A percentile compares a stretch with the other conserved stretches of the same genome.
phyloP scores from a whole-genome alignment of 2,888 invertebrate species.

The Orchesella flavescens region DNA sequence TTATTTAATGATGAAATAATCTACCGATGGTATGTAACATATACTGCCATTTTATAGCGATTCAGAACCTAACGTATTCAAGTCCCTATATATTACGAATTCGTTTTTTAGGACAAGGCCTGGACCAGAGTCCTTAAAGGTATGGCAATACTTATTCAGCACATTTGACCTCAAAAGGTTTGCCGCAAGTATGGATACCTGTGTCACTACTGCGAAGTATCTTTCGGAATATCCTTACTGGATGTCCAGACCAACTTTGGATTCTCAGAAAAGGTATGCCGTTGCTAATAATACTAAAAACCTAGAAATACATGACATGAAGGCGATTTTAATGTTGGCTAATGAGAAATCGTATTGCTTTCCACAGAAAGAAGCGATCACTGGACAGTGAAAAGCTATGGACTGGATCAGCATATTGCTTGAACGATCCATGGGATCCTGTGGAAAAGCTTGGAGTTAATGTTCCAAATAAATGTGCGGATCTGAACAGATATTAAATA shows the following conservation, averaged over 20 bases:
- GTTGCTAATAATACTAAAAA: too few species aligned
- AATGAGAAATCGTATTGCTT: too few species aligned
- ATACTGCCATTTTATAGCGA: neutral
- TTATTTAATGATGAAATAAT: conserved; percentile 65
- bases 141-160: conserved; percentile 55
- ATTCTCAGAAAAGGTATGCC: conserved; percentile 35
- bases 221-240: conserved; percentile 63
- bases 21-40: conserved; percentile 61
- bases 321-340: too few species aligned
- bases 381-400: conserved; percentile 38
- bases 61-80: neutral
- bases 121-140: conserved; percentile 19
- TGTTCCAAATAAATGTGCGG: conserved; percentile 38
- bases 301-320: too few species aligned
- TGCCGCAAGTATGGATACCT: conserved; percentile 51
- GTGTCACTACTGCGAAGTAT: conserved; percentile 54
- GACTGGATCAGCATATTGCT: conserved; percentile 58
- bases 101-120: conserved; percentile 42
- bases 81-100: neutral
- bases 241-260: conserved; percentile 55
- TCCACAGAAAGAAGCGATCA: conserved; percentile 51
- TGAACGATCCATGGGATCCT: conserved; percentile 61
- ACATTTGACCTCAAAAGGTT: conserved; percentile 57
- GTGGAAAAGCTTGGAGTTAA: conserved; percentile 42
- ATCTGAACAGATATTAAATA: conserved; percentile 39